Evolutionary conservation across 2,888 invertebrate species (phyloP), one percentile per base, ranked within the genome.

Genomic region (Lasius platythorax): DNA sequence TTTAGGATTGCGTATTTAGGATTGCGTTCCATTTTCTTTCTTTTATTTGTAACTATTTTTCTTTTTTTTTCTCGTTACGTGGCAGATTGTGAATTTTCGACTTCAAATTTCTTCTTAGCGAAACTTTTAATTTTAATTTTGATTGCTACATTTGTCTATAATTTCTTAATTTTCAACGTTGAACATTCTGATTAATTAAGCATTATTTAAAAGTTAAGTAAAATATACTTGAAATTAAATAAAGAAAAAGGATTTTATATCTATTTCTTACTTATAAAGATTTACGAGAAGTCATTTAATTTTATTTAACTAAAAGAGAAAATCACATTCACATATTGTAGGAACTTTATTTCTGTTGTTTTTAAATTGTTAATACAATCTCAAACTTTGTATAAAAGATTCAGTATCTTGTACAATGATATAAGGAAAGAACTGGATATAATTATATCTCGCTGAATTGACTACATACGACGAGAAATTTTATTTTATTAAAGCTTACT

Each of bases 371-470:
- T 72, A 72, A 72, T 18, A 46, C 5, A 40, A n/a, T 8, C 4
- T 23, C 18, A 40, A 56, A 56, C 56, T 78, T 67, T 30, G 43
- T 33, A 58, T 23, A 23, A 61, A n/a, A 43, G 46, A 15, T 70
- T 58, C 23, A 46, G 23, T 15, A 61, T 30, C 33, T 78, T 56
- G n/a, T 9, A 43, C 9, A n/a, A n/a, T n/a, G n/a, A n/a, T 15
- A 30, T 53, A 30, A 58, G 18, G 12, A 58, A 23, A 23, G 33
- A 58, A 33, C 33, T 46, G 43, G 9, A 43, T 43, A 61, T 61
- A 63, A 79, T 73, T 61, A 70, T 5, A 46, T 79, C 33, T 23
- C 8, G 23, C 23, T 33, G 23, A 72, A 61, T 72, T 43, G 50
- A 1, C 23, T 61, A 72, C 33, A 46, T 28, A 61, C 3, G 30